Evolutionary conservation across 53 echinoderm and acorn worm species (phyloP).

Genomic region (Paelopatides confundens): DNA sequence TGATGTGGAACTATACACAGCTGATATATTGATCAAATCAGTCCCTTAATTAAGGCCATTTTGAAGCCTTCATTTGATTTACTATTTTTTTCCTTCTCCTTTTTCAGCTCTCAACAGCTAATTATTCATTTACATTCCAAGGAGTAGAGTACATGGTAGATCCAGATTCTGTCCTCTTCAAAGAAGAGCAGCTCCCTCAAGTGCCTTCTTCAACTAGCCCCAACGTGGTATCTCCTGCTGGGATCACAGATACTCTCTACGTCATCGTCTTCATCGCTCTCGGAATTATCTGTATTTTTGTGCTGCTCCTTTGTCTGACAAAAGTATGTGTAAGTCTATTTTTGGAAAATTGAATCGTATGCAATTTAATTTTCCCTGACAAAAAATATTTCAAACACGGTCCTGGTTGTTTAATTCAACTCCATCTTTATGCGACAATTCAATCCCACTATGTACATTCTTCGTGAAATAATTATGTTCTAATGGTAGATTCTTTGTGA

Average conservation of each 20-base stretch:
- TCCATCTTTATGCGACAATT: no score
- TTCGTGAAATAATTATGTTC: no score
- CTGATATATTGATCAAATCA: no score
- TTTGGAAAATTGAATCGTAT: no score
- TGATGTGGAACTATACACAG: no score
- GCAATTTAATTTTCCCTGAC: no score
- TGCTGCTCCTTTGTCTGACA: not conserved
- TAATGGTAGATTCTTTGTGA: no score
- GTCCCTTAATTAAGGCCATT: no score
- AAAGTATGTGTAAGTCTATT: slow-evolving; percentile 30
- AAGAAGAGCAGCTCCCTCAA: not conserved
- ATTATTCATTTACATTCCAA: slow-evolving; percentile 28
- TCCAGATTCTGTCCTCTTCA: not conserved
- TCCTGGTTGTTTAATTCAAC: no score
- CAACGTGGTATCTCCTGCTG: not conserved
- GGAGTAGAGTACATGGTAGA: not conserved
- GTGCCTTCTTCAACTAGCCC: not conserved
- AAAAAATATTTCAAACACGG: no score
- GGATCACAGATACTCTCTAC: not conserved
- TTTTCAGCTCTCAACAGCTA: slow-evolving; percentile 11
- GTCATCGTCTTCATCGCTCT: not conserved
- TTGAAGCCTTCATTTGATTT: no score
- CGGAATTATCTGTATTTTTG: not conserved
- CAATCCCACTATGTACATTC: no score
- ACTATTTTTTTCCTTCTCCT: not conserved